A percentile compares a stretch with the other conserved stretches of the same genome.
Conservation (phyloP, 2,113 vertebrate genomes). For the Furnarius figulus region DNA sequence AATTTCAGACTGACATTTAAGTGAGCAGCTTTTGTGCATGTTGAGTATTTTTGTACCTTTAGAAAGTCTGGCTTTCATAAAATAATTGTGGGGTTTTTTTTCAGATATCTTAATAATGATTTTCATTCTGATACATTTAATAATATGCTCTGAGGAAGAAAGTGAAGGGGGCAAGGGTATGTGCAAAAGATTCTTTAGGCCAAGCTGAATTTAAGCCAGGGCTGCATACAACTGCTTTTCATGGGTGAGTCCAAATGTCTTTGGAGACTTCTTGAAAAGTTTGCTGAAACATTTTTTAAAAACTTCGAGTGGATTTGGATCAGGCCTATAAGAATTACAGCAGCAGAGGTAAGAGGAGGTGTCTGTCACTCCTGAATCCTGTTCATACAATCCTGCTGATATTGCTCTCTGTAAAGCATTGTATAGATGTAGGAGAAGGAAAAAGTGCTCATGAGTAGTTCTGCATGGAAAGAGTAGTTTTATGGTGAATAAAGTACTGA, state of each 20-base stretch:
- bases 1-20: neutral
- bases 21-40: neutral
- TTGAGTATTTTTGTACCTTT: neutral
- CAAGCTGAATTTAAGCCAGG: slow-evolving; percentile 5
- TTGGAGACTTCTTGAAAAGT: neutral
- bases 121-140: neutral
- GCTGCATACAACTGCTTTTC: neutral
- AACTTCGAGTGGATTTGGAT: neutral
- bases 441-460: neutral
- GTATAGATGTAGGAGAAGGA: neutral
- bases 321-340: neutral
- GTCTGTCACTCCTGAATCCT: neutral
- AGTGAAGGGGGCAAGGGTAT: neutral
- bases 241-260: neutral
- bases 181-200: neutral
- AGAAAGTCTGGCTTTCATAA: neutral
- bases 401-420: neutral
- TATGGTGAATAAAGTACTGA: neutral
- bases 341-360: neutral
- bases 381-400: neutral
- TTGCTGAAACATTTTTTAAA: neutral
- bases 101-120: neutral
- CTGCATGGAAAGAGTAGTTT: neutral
- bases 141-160: neutral
- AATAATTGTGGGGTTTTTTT: neutral